phyloP scores from a whole-genome alignment of 1,140 invertebrate genomes.

The Stenopsyche tienmushanensis region DNA sequence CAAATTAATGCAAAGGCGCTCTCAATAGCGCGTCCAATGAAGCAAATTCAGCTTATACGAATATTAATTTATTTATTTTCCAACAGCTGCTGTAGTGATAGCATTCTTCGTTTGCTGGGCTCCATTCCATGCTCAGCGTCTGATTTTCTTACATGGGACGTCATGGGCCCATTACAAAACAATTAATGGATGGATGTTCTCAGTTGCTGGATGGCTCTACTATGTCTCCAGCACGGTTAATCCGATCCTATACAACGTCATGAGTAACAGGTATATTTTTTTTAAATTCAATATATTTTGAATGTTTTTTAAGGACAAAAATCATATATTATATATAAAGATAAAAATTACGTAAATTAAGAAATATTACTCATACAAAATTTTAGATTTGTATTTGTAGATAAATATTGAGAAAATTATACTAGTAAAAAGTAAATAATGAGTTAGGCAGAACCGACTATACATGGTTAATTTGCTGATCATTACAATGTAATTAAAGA shows the following conservation, averaged over 20 bases:
- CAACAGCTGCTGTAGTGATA: constrained; percentile 92
- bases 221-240: constrained; percentile 86
- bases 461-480: too few relatives aligned
- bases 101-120: constrained; percentile 98
- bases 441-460: too few relatives aligned
- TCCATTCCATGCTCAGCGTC: constrained; percentile 90
- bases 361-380: too few relatives aligned
- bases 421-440: too few relatives aligned
- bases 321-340: neutral
- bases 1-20: too few relatives aligned
- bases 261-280: constrained; percentile 65
- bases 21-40: too few relatives aligned
- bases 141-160: constrained; percentile 72
- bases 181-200: constrained; percentile 78
- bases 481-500: too few relatives aligned
- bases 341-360: too few relatives aligned
- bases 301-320: neutral
- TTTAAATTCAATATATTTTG: neutral
- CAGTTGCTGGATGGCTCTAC: constrained; percentile 78
- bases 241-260: constrained; percentile 89
- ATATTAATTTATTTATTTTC: too few relatives aligned
- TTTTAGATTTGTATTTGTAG: too few relatives aligned
- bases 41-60: too few relatives aligned
- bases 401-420: too few relatives aligned
- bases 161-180: constrained; percentile 61